Base-by-base conservation (phyloP, 2,888 invertebrate genomes). In the Sicus ferrugineus region DNA sequence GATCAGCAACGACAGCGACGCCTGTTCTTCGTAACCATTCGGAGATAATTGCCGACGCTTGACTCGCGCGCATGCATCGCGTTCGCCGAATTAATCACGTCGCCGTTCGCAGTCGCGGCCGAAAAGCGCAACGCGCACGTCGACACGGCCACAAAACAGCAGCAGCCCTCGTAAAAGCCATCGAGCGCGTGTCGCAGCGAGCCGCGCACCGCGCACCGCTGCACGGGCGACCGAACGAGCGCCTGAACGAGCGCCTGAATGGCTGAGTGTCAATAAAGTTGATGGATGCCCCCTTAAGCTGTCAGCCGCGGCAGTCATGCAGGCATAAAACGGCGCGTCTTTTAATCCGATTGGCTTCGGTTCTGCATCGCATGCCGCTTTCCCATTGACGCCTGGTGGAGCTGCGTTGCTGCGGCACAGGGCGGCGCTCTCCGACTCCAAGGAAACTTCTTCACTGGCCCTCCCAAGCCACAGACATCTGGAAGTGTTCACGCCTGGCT, bases 251-350 rank as follows among this genome's bases (percentile, higher is more conserved):
- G 2, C 63, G 28, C 21, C 66, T 70, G 68, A 66, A 75, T 76
- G 77, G 75, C 77, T 77, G 77, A 77, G 75, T 79, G 78, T 77
- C 78, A 78, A 79, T 79, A 79, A 76, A 78, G 75, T 77, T 79
- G 78, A 79, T 77, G 75, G 77, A 78, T 79, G 77, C 75, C 76
- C 75, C 73, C 73, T 78, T 79, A 77, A 78, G 74, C 75, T 78
- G 79, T 78, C 79, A 75, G 73, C 69, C 74, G 68, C 68, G 72
- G 73, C 75, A 72, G 75, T 75, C 74, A 76, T 73, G 72, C 67
- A 71, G 72, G 70, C 70, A 73, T 74, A 75, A 76, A 70, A 68
- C 54, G 42, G 50, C 50, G 34, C 23, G 50, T 31, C 31, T 34
- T 52, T 64, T 9, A 34, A 64, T 52, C 34, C 31, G 52, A 64